Evolutionary conservation across 2,113 vertebrate species (phyloP).

Genomic region (Tyrannus savana): DNA sequence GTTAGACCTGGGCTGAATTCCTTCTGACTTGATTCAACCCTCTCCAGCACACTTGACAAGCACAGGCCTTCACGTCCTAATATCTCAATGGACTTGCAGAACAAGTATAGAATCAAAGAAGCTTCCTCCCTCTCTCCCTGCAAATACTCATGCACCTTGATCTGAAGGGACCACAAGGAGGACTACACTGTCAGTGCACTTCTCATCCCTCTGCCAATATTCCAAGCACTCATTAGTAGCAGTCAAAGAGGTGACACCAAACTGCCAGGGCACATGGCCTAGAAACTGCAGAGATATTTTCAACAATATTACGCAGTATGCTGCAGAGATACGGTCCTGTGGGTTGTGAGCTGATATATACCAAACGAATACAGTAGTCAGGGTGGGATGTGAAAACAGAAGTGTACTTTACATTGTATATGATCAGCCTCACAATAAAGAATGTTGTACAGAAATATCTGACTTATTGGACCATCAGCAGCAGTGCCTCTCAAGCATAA

Average conservation of each 20-base stretch:
- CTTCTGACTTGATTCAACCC: neutral
- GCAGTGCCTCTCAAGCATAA: neutral
- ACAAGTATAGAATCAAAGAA: neutral
- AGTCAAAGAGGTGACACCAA: neutral
- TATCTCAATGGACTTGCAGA: neutral
- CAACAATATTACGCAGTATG: neutral
- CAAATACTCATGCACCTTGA: neutral
- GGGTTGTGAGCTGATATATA: neutral
- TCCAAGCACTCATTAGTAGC: neutral
- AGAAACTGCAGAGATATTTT: neutral
- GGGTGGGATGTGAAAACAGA: neutral
- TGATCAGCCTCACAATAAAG: neutral
- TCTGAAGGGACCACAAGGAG: neutral
- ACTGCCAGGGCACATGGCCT: neutral
- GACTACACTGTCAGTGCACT: neutral
- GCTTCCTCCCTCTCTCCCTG: neutral
- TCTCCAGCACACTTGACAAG: neutral
- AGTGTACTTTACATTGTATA: neutral
- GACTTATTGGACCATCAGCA: neutral
- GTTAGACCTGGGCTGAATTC: neutral
- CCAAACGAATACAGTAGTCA: neutral
- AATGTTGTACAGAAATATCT: neutral
- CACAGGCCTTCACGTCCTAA: fast-evolving
- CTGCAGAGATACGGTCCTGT: neutral
- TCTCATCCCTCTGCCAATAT: neutral